Evolutionary conservation across 2,113 vertebrate genomes (phyloP).

Genomic region (Leptobrachium ailaonicum): DNA sequence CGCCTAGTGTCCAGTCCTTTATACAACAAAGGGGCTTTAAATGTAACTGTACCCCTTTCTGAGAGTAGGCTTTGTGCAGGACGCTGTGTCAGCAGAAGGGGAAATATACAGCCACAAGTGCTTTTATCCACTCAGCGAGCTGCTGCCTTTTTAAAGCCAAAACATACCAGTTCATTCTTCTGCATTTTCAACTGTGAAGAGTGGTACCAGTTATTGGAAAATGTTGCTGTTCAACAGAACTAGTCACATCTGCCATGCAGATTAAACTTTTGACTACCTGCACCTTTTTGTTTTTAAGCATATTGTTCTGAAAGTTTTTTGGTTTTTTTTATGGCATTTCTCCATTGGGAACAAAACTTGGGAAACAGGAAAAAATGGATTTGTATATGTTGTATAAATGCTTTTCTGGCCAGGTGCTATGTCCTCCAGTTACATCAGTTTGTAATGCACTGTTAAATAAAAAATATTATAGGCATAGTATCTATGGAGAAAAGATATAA

Average conservation of each 20-base stretch:
- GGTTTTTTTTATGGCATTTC: background rate
- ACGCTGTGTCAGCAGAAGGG: background rate
- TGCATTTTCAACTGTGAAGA: background rate
- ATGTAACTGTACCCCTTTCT: background rate
- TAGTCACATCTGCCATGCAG: slow-evolving; percentile 5
- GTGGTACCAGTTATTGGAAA: background rate
- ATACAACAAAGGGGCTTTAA: background rate
- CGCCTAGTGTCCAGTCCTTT: background rate
- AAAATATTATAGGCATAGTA: background rate
- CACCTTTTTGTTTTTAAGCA: background rate
- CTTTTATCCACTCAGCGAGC: background rate
- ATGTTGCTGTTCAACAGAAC: background rate
- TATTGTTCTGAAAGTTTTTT: background rate
- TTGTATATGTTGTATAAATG: background rate
- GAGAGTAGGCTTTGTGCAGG: background rate
- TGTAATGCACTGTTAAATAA: background rate
- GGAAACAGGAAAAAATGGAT: background rate
- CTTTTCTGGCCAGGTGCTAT: background rate
- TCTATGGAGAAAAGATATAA: background rate
- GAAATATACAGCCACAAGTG: slow-evolving; percentile 5
- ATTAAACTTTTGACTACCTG: background rate
- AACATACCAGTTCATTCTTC: background rate
- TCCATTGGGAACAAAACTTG: background rate
- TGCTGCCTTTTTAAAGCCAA: slow-evolving; percentile 4
- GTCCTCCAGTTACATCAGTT: background rate